Percentiles rank a stretch among this genome's conserved stretches.
phyloP scores from a whole-genome alignment of 1,140 invertebrate species.

The Zaprionus davidi region DNA sequence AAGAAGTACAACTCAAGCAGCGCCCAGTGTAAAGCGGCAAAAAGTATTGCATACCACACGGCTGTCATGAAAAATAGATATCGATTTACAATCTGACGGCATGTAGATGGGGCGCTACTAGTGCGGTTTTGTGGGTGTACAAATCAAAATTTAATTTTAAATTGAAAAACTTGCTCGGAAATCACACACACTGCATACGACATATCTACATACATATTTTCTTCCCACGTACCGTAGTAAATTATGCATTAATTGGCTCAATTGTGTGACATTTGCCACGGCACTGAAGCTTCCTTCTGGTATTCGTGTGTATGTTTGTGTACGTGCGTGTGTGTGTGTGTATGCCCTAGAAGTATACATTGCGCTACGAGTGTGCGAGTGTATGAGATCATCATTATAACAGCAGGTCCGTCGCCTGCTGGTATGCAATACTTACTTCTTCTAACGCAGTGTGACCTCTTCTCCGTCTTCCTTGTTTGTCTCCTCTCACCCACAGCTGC shows the following conservation, averaged over 20 bases:
- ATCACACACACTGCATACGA: neutral
- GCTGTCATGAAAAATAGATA: constrained; percentile 77
- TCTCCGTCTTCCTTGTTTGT: constrained; percentile 30
- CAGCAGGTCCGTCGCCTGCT: constrained; percentile 56
- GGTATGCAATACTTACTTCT: constrained; percentile 77
- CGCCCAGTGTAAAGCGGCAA: constrained; percentile 41
- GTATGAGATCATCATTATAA: constrained; percentile 73
- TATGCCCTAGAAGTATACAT: constrained; percentile 27
- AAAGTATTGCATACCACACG: constrained; percentile 75
- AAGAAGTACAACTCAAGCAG: constrained; percentile 33
- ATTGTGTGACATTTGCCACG: constrained; percentile 36
- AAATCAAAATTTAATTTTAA: constrained; percentile 37
- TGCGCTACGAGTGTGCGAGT: constrained; percentile 32
- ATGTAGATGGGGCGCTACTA: neutral
- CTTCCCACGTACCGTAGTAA: constrained; percentile 11
- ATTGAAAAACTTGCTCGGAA: constrained; percentile 21
- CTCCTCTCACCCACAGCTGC: constrained; percentile 27
- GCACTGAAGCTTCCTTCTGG: constrained; percentile 6
- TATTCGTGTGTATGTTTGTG: constrained; percentile 1
- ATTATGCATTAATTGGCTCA: constrained; percentile 54
- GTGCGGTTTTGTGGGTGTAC: constrained; percentile 25
- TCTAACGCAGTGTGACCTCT: constrained; percentile 15
- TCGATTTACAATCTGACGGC: constrained; percentile 61
- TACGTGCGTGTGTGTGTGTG: constrained; percentile 13
- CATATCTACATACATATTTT: constrained; percentile 7